A percentile compares a stretch with the other conserved stretches of the same genome.
Evolutionary conservation across 2,113 vertebrate species (phyloP).

Genomic region (Neodontobutis hainanensis): DNA sequence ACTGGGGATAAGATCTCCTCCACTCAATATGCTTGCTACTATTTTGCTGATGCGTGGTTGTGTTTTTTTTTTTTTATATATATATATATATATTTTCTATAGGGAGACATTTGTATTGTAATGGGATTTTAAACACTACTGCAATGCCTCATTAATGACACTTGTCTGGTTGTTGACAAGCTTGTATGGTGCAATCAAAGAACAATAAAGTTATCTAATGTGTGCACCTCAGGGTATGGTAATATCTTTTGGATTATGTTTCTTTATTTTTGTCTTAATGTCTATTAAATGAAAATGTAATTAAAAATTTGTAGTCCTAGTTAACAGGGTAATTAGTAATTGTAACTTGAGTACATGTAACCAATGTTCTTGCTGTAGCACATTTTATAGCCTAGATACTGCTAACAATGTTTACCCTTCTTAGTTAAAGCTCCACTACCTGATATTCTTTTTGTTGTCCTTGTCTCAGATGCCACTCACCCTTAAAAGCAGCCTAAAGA

Average conservation of each 20-base stretch:
- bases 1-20: conserved; percentile 34
- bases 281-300: too few relatives aligned
- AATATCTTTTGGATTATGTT: not conserved
- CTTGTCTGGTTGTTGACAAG: conserved; percentile 40
- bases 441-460: too few relatives aligned
- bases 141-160: conserved; percentile 31
- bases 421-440: too few relatives aligned
- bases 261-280: not conserved
- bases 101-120: conserved; percentile 50
- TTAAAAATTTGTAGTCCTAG: too few relatives aligned
- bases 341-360: too few relatives aligned
- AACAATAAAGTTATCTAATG: conserved; percentile 67
- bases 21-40: conserved; percentile 17
- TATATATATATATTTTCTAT: conserved; percentile 48
- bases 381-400: too few relatives aligned
- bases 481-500: too few relatives aligned
- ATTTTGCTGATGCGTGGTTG: conserved; percentile 41
- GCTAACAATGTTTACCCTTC: too few relatives aligned
- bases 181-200: conserved; percentile 59
- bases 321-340: too few relatives aligned
- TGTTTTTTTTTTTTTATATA: conserved; percentile 20
- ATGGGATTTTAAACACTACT: conserved; percentile 52
- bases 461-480: too few relatives aligned
- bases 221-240: conserved; percentile 4
- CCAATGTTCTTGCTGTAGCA: too few relatives aligned